Conservation (phyloP, 1,140 invertebrate genomes). For the Trichomalopsis sarcophagae region DNA sequence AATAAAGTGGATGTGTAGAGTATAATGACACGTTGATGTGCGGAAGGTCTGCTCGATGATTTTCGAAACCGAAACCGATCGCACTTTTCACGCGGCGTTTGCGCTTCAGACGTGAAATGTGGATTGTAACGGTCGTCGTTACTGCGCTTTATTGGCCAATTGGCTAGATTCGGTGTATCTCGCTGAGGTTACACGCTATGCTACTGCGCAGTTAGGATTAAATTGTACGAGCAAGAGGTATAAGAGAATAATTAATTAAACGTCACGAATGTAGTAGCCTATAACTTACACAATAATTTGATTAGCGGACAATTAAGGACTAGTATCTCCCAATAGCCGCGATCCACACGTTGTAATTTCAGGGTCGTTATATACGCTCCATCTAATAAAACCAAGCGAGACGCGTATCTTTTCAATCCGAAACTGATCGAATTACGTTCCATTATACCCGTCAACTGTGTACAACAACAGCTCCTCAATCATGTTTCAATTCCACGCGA, state of each 20-base stretch:
- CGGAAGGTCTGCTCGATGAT: too few species aligned
- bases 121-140: too few species aligned
- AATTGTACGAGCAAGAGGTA: too few species aligned
- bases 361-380: not conserved
- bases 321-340: not conserved
- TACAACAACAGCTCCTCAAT: not conserved
- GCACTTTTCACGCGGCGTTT: not conserved
- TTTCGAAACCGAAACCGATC: too few species aligned
- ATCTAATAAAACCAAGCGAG: not conserved
- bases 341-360: not conserved
- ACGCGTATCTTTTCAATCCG: not conserved
- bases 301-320: not conserved
- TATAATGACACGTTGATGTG: too few species aligned
- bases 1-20: not conserved
- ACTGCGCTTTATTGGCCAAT: not conserved
- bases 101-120: not conserved
- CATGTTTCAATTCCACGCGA: not conserved
- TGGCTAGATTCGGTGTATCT: not conserved
- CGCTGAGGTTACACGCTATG: too few species aligned
- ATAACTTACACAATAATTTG: slow-evolving; percentile 6
- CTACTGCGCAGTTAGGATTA: too few species aligned
- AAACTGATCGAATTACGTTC: not conserved
- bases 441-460: not conserved
- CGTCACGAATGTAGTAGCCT: not conserved
- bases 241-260: not conserved